Percentiles rank a stretch among this genome's conserved stretches.
Conservation (phyloP, 2,888 invertebrate genomes). For the Abscondita cerata region DNA sequence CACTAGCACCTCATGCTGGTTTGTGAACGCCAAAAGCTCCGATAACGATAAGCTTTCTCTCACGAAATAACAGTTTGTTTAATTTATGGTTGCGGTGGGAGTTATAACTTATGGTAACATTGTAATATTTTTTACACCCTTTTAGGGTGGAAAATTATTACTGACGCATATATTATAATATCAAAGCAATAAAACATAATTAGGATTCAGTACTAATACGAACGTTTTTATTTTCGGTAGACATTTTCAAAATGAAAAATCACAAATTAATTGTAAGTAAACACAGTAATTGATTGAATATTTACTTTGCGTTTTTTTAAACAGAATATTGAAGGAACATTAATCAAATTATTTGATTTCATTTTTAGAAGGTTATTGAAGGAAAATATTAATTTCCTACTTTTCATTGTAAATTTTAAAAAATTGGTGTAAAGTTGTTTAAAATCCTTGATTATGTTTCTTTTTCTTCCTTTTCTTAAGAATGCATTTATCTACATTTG, state of each 20-base stretch:
- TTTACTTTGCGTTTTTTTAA: too few relatives aligned
- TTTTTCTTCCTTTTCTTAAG: too few relatives aligned
- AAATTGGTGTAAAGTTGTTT: too few relatives aligned
- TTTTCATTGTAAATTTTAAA: too few relatives aligned
- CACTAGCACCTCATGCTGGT: constrained; percentile 47
- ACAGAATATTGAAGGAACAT: too few relatives aligned
- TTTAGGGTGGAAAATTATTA: constrained; percentile 27
- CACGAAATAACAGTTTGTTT: constrained; percentile 58
- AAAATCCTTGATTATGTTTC: too few relatives aligned
- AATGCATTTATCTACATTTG: too few relatives aligned
- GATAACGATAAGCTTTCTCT: constrained; percentile 58
- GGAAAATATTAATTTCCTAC: too few relatives aligned
- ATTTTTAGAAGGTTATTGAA: too few relatives aligned
- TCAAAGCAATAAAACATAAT: constrained; percentile 22
- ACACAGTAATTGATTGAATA: too few relatives aligned
- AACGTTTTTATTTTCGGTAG: constrained; percentile 2
- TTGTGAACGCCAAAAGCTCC: constrained; percentile 52
- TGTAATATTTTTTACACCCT: constrained; percentile 44
- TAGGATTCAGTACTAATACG: too few relatives aligned
- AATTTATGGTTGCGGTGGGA: constrained; percentile 56
- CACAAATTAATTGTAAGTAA: neutral
- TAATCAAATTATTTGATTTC: too few relatives aligned
- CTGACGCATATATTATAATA: constrained; percentile 21
- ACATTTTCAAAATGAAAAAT: neutral
- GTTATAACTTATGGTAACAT: constrained; percentile 57